phyloP scores from a whole-genome alignment of 2,797 vertebrate species.

The Anableps anableps region DNA sequence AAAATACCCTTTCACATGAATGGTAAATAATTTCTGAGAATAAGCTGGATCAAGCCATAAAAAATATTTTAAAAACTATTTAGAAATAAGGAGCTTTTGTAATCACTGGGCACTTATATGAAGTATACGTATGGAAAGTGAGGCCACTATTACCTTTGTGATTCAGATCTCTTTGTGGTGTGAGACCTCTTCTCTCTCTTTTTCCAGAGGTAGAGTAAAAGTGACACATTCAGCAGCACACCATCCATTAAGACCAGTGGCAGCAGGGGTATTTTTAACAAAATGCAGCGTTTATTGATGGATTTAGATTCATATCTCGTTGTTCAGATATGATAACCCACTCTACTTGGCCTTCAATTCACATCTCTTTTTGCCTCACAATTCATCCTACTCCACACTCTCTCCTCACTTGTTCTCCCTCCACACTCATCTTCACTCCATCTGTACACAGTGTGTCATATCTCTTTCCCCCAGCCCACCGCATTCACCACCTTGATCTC shows the following conservation, averaged over 20 bases:
- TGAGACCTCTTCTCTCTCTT: conserved; percentile 47
- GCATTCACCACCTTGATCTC: conserved; percentile 33
- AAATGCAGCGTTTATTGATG: conserved; percentile 68
- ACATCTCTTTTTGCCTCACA: conserved; percentile 56
- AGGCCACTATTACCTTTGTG: conserved; percentile 49
- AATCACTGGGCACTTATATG: conserved; percentile 27
- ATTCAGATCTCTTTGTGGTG: conserved; percentile 63
- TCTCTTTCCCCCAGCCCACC: conserved; percentile 30
- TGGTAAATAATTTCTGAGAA: background rate
- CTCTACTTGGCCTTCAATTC: conserved; percentile 70
- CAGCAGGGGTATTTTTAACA: conserved; percentile 60
- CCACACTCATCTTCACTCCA: conserved; percentile 59
- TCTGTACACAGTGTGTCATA: conserved; percentile 62
- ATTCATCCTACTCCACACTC: conserved; percentile 44
- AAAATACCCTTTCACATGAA: background rate
- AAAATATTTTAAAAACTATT: background rate
- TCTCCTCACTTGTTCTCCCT: conserved; percentile 46
- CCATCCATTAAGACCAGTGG: conserved; percentile 57
- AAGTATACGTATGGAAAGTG: conserved; percentile 25
- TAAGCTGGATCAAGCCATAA: background rate
- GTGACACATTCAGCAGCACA: conserved; percentile 52
- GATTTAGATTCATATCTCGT: conserved; percentile 74
- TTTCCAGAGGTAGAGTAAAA: conserved; percentile 55
- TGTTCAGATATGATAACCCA: conserved; percentile 67
- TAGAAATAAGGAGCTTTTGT: background rate